Evolutionary conservation across 2,888 invertebrate species (phyloP), one percentile per base, ranked within the genome.

Genomic region (Mechanitis mazaeus): DNA sequence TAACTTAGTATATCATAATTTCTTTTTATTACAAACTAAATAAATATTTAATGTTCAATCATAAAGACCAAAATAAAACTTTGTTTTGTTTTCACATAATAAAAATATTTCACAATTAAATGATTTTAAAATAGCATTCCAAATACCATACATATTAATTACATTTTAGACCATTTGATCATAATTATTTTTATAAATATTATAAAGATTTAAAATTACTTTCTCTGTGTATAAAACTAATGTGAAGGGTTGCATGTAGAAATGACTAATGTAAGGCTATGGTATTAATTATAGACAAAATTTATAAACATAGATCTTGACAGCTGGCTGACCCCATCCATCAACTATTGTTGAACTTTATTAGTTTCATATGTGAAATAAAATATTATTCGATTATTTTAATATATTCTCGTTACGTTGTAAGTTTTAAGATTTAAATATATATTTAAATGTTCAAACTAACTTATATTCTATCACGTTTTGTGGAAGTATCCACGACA

Each of bases 301-400:
- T 50, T 31, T 47, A 64, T 56, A 54, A 58, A 59, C 54, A 60
- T 65, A 59, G 63, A 69, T 65, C 71, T 72, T 70, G 77, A 77
- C 75, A 77, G 69, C 68, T 75, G 71, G 70, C 68, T 72, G 69
- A 70, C 69, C 73, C 69, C 63, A 69, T 75, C 73, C 71, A 71
- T 54, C 35, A 45, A 53, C 45, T 46, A 45, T 45, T 56, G 50
- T 50, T 50, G 50, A 50, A 50, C 31, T 50, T 50, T 42, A 50
- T 45, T 47, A 46, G 7, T 35, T 35, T 53, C 58, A 54, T 35
- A 56, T 38, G 45, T 59, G 54, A 54, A 35, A 33, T 54, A 45
- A 35, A 54, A 64, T 61, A 46, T 58, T 7, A 50, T 59, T 54
- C 20, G 38, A 33, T 42, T 33, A 54, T 45, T 45, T 38, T 54